Percentiles rank a stretch among this genome's conserved stretches.
Conservation (phyloP, 2,888 invertebrate species). For the Tuta absoluta region DNA sequence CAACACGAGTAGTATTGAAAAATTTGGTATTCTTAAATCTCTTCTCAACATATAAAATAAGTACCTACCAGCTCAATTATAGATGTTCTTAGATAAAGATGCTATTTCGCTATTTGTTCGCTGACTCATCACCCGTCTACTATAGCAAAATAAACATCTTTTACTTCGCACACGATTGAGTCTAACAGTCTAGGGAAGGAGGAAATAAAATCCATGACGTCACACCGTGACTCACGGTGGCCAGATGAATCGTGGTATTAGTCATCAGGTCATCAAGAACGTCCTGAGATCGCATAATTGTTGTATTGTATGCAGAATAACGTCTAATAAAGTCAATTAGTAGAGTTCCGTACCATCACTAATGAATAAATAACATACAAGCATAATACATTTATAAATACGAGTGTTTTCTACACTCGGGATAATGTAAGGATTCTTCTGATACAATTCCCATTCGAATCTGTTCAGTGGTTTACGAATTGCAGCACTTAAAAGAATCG, state of each 20-base stretch:
- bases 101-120: no score
- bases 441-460: no score
- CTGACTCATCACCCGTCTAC: neutral
- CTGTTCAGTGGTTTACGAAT: no score
- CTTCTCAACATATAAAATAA: neutral
- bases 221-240: neutral
- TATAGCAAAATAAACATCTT: neutral
- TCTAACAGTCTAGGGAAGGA: conserved; percentile 13
- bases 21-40: no score
- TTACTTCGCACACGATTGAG: neutral
- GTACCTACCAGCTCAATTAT: neutral
- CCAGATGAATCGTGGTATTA: conserved; percentile 8
- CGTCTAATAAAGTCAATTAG: neutral
- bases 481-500: no score
- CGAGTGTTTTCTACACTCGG: no score
- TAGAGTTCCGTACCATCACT: no score
- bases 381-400: no score
- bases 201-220: conserved; percentile 14
- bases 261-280: conserved; percentile 14
- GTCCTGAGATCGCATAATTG: conserved; percentile 21
- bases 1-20: no score
- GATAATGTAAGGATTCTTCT: no score
- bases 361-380: no score
- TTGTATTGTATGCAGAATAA: conserved; percentile 23
- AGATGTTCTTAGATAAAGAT: neutral